Conservation (phyloP, 2,888 invertebrate genomes). For the Drosophila koepferae region DNA sequence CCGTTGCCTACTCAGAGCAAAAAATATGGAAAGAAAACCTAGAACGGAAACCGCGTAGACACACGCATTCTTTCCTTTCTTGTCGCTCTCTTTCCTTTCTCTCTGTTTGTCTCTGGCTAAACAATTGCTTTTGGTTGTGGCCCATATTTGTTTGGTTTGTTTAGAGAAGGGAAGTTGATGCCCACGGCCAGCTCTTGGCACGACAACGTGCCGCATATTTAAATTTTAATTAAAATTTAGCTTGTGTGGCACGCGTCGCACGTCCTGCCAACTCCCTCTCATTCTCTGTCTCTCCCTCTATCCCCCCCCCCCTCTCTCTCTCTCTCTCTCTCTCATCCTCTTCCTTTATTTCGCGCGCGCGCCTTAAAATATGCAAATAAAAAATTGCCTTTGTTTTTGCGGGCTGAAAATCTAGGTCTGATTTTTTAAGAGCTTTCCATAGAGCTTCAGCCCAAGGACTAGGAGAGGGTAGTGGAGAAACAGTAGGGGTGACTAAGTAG, state of each 20-base stretch:
- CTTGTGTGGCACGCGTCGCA: constrained; percentile 38
- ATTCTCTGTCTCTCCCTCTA: constrained; percentile 31
- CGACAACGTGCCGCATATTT: constrained; percentile 71
- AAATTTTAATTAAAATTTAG: constrained; percentile 77
- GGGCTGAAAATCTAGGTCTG: constrained; percentile 31
- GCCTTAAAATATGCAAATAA: constrained; percentile 73
- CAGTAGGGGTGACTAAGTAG: constrained; percentile 5
- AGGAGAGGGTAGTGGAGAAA: neutral
- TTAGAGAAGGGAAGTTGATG: constrained; percentile 8
- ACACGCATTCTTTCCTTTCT: constrained; percentile 30
- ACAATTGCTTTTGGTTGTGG: constrained; percentile 41
- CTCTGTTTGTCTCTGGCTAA: neutral
- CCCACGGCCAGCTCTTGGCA: constrained; percentile 49
- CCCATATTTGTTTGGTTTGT: constrained; percentile 38
- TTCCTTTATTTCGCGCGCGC: constrained; percentile 49
- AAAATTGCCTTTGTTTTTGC: constrained; percentile 52
- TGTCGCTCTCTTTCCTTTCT: neutral
- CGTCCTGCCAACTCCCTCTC: neutral
- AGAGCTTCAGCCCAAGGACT: neutral
- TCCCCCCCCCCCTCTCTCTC: constrained; percentile 3
- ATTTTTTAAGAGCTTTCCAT: constrained; percentile 35
- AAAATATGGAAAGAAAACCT: neutral
- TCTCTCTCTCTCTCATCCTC: constrained; percentile 37
- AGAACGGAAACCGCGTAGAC: constrained; percentile 10
- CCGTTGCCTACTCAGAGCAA: constrained; percentile 28